Percentiles rank a stretch among this genome's conserved stretches.
Conservation (phyloP, 1,140 invertebrate species). For the Zaprionus inermis region DNA sequence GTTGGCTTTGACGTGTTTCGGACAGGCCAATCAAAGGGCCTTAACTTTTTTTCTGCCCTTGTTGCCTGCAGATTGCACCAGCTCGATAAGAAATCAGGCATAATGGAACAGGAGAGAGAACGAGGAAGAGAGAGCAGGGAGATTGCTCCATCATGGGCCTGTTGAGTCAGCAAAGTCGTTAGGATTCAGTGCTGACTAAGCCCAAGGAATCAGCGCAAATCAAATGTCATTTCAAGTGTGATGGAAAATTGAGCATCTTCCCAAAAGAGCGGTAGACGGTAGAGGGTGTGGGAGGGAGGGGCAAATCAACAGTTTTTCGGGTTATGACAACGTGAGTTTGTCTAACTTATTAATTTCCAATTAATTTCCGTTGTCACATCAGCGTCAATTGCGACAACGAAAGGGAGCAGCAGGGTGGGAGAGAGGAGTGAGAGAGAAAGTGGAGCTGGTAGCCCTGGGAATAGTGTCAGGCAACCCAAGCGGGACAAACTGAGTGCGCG, state of each 20-base stretch:
- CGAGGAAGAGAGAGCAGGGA: background rate
- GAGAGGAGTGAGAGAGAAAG: background rate
- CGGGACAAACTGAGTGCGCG: slow-evolving; percentile 5
- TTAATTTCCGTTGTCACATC: slow-evolving; percentile 53
- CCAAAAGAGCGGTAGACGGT: background rate
- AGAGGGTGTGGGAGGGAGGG: background rate
- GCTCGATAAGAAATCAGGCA: slow-evolving; percentile 23
- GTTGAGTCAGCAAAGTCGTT: slow-evolving; percentile 14
- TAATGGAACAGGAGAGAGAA: background rate
- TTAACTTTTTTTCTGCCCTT: slow-evolving; percentile 20
- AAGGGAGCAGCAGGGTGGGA: background rate
- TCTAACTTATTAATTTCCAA: slow-evolving; percentile 75
- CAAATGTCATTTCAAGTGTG: background rate
- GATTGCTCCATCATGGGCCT: background rate
- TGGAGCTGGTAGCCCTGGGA: too few relatives aligned
- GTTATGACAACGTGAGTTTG: slow-evolving; percentile 42
- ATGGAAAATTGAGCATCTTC: background rate
- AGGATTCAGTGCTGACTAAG: background rate
- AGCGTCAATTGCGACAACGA: slow-evolving; percentile 1
- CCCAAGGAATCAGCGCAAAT: slow-evolving; percentile 8
- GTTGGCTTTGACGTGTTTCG: slow-evolving; percentile 27
- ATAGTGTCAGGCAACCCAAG: background rate
- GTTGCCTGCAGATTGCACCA: slow-evolving; percentile 14
- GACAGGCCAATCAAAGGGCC: slow-evolving; percentile 20
- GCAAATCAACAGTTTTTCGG: slow-evolving; percentile 6